Evolutionary conservation across 2,113 vertebrate species (phyloP).

Genomic region (cat (Felis catus)): F.catus_Fca126_mat1.0 CM031423.1:54052501-54053000

Average conservation of each 20-base stretch:
- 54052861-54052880: background rate
- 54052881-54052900: background rate
- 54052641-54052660: slow-evolving; percentile 33
- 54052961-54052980: background rate
- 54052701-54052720: slow-evolving; percentile 64
- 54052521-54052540: slow-evolving; percentile 71
- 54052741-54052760: slow-evolving; percentile 46
- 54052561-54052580: slow-evolving; percentile 65
- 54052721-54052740: slow-evolving; percentile 12
- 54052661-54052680: slow-evolving; percentile 63
- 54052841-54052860: background rate
- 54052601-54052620: slow-evolving; percentile 51
- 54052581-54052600: slow-evolving; percentile 70
- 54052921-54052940: slow-evolving; percentile 25
- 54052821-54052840: background rate
- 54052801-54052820: background rate
- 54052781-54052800: background rate
- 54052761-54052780: slow-evolving; percentile 27
- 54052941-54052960: background rate
- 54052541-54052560: slow-evolving; percentile 75
- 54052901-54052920: background rate
- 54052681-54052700: slow-evolving; percentile 56
- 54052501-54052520: slow-evolving; percentile 68
- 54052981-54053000: background rate
- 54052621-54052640: slow-evolving; percentile 60